A percentile compares a stretch with the other conserved stretches of the same genome.
phyloP scores from a whole-genome alignment of 2,888 invertebrate species.

The Dolomedes plantarius region DNA sequence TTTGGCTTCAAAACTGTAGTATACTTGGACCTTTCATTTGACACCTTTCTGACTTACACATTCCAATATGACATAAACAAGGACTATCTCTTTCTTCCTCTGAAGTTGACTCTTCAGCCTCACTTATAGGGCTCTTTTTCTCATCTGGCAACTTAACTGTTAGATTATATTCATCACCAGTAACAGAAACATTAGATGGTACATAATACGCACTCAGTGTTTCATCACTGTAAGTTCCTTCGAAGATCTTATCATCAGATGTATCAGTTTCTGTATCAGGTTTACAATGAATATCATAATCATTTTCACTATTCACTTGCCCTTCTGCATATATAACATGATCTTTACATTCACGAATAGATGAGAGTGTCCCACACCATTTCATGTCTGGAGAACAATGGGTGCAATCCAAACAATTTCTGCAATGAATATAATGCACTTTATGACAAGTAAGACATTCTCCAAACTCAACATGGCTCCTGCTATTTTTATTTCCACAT shows the following conservation, averaged over 20 bases:
- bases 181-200: conserved; percentile 66
- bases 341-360: conserved; percentile 61
- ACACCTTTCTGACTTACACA: conserved; percentile 67
- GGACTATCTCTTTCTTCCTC: conserved; percentile 58
- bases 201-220: conserved; percentile 71
- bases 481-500: conserved; percentile 37
- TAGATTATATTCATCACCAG: conserved; percentile 63
- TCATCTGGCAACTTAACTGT: conserved; percentile 57
- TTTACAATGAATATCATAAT: conserved; percentile 59
- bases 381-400: conserved; percentile 59
- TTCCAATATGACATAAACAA: conserved; percentile 62
- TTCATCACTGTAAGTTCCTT: conserved; percentile 67
- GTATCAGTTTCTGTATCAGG: conserved; percentile 67
- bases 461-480: conserved; percentile 65
- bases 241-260: conserved; percentile 67
- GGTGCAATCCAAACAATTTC: conserved; percentile 49
- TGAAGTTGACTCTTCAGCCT: conserved; percentile 43
- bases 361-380: conserved; percentile 61
- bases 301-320: conserved; percentile 58
- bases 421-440: conserved; percentile 61
- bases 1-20: conserved; percentile 73
- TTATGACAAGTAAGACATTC: conserved; percentile 65
- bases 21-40: conserved; percentile 66
- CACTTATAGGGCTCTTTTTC: conserved; percentile 37
- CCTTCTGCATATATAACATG: conserved; percentile 67